Base-by-base conservation (phyloP, 2,797 vertebrate genomes). In the Crax fasciolata region DNA sequence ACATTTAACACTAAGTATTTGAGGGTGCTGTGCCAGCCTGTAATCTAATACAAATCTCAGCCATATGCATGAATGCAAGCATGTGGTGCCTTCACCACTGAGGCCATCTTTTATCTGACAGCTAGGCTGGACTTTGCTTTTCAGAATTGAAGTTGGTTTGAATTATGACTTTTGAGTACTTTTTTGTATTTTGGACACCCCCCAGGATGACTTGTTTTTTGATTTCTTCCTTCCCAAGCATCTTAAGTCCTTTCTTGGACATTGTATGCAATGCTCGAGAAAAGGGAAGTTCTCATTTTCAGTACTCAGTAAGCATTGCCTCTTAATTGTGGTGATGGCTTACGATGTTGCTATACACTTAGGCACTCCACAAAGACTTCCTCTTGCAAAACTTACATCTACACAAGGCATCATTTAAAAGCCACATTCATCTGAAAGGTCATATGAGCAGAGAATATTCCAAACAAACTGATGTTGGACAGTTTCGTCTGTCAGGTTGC, bases 341-440 rank as follows among this genome's bases (percentile, higher is more conserved):
- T 59, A 44, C 80, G 95, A 94, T 95, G 76, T 93, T 35, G 35
- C 35, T 97, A 57, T 16, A 30, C 38, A 14, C 82, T 73, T 90
- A 94, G 81, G 54, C 59, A 54, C 58, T 77, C 38, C 75, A 1
- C 67, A 79, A 87, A 87, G 23, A 85, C 89, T 89, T 55, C 67
- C 44, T 79, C 72, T 38, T 90, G 49, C 54, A n/a, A 44, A 71
- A 58, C 87, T 67, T 87, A 28, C 75, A 51, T 41, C 88, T 63
- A 62, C 43, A 38, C 27, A 63, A 84, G 77, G 51, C 41, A 5
- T 68, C 58, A 67, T 44, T 73, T 32, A 43, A 85, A 93, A 93
- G 10, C 85, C 62, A 93, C 57, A 65, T 89, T 72, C 4, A 5
- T 91, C 68, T 51, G 54, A 4, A 16, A 6, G 15, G 27, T 81